These are phyloP conservation scores for Hydrophis major DNA, from an alignment of 2,797 vertebrate genomes.

Conservation along the genomic window DNA sequence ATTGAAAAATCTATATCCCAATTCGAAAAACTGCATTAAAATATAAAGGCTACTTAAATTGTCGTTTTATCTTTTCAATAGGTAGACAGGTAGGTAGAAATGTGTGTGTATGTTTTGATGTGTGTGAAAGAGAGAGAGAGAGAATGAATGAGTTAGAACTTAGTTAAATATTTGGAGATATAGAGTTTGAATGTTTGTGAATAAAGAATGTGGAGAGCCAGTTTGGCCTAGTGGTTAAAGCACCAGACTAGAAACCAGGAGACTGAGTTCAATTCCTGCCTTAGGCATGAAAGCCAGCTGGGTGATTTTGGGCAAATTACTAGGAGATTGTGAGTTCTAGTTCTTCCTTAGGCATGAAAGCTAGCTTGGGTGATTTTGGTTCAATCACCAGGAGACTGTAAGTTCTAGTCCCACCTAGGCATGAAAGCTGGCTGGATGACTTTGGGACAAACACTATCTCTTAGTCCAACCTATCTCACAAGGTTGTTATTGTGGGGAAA, in stretches of 20 bases:
- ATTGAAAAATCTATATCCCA: background rate
- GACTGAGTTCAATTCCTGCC: background rate
- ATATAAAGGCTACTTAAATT: background rate
- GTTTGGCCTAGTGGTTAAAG: background rate
- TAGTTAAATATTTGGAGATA: background rate
- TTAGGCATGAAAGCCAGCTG: no score
- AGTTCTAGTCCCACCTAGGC: background rate
- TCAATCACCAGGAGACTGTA: background rate
- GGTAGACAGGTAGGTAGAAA: background rate
- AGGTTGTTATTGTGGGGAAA: background rate
- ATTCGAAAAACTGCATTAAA: background rate
- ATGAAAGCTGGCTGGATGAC: background rate
- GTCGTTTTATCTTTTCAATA: background rate
- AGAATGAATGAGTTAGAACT: background rate
- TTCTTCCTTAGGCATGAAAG: no score
- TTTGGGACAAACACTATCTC: background rate
- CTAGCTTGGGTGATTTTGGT: background rate
- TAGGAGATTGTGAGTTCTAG: no score
- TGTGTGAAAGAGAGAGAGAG: background rate
- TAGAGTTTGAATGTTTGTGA: background rate
- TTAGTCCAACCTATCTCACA: background rate
- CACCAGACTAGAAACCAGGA: background rate
- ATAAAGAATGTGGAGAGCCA: background rate
- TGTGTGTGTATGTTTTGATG: background rate
- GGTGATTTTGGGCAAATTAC: no score